A percentile compares a stretch with the other conserved stretches of the same genome.
These are phyloP conservation scores for Barbus barbus DNA, from an alignment of 2,113 vertebrate species.

Conservation along the genomic window DNA sequence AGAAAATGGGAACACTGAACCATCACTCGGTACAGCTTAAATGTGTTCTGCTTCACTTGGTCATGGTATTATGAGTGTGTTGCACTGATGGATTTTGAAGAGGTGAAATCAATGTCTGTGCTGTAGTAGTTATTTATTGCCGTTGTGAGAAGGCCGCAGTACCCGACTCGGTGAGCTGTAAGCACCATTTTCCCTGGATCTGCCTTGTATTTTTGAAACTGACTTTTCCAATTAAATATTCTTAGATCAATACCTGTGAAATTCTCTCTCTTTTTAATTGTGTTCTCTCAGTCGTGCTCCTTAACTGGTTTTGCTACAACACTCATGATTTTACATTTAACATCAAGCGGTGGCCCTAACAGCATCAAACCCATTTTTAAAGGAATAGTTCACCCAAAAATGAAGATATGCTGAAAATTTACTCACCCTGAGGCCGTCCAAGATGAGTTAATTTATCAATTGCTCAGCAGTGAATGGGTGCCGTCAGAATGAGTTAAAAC, in stretches of 20 bases:
- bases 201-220: conserved; percentile 71
- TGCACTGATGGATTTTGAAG: conserved; percentile 58
- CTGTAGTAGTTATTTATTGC: conserved; percentile 45
- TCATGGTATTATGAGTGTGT: conserved; percentile 55
- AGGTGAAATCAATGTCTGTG: conserved; percentile 24
- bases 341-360: neutral
- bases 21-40: conserved; percentile 4
- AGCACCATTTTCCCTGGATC: conserved; percentile 65
- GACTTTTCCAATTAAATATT: conserved; percentile 75
- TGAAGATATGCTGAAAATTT: neutral
- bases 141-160: too few relatives aligned
- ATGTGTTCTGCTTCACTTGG: conserved; percentile 50
- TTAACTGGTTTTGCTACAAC: neutral
- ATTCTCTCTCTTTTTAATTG: neutral
- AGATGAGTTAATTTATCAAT: too few relatives aligned
- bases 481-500: too few relatives aligned
- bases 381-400: neutral
- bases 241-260: conserved; percentile 54
- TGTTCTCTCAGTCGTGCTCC: neutral
- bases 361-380: neutral
- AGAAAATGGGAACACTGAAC: neutral
- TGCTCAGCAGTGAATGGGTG: too few relatives aligned
- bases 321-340: neutral
- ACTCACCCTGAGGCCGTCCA: too few relatives aligned
- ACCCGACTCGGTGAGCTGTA: conserved; percentile 63